Percentiles rank a stretch among this genome's conserved stretches.
Conservation (phyloP, 2,888 invertebrate genomes). For the Thalpophila matura region DNA sequence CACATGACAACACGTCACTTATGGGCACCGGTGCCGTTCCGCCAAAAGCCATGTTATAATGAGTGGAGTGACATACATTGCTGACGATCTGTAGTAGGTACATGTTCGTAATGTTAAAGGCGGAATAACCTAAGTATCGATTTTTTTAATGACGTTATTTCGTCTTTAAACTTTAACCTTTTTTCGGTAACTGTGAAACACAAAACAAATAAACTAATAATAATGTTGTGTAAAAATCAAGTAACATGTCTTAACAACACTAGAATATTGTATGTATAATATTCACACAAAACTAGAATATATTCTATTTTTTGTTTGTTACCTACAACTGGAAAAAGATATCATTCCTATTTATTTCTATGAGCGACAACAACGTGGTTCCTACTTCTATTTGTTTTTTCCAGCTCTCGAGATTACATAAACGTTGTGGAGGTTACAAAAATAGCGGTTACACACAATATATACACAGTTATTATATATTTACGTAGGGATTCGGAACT, state of each 20-base stretch:
- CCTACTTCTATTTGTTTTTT: constrained; percentile 12
- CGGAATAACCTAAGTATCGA: too few relatives aligned
- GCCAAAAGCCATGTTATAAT: not conserved
- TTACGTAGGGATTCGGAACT: constrained; percentile 32
- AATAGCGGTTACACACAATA: constrained; percentile 35
- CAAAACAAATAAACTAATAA: not conserved
- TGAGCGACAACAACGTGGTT: not conserved
- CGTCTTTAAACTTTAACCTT: too few relatives aligned
- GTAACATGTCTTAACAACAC: too few relatives aligned
- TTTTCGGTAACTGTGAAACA: too few relatives aligned
- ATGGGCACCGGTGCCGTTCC: not conserved
- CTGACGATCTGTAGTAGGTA: too few relatives aligned
- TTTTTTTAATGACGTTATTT: too few relatives aligned
- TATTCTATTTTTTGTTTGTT: not conserved
- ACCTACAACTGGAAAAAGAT: not conserved
- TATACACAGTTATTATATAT: constrained; percentile 40
- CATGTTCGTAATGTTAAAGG: too few relatives aligned
- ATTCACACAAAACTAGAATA: not conserved
- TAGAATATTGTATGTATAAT: too few relatives aligned
- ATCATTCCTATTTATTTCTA: not conserved
- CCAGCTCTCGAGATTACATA: constrained; percentile 19
- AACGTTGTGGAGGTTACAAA: constrained; percentile 20
- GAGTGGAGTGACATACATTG: constrained; percentile 16
- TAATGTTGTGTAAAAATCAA: too few relatives aligned
- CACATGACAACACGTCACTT: not conserved